Evolutionary conservation across 2,113 vertebrate species (phyloP).

Genomic region (Sebastes schlegelii): DNA sequence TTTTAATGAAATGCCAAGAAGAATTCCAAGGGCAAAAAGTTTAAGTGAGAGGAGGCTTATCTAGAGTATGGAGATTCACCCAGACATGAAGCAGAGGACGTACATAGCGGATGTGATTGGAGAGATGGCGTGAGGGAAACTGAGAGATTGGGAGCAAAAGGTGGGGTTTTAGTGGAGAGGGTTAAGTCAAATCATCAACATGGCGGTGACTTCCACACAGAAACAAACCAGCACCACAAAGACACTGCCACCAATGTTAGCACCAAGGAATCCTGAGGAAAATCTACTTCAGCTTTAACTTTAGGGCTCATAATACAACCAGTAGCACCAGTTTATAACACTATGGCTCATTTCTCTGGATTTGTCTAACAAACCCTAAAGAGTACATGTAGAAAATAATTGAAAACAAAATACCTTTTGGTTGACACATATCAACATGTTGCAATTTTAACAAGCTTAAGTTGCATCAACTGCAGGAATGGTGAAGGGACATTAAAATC

Average conservation of each 20-base stretch:
- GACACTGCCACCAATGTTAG: conserved; percentile 69
- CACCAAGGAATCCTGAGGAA: conserved; percentile 19
- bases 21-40: conserved; percentile 15
- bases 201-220: conserved; percentile 27
- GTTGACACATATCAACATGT: background rate
- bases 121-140: conserved; percentile 25
- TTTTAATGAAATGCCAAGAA: conserved; percentile 28
- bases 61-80: conserved; percentile 44
- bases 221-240: conserved; percentile 40
- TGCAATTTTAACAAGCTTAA: background rate
- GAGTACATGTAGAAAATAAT: background rate
- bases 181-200: conserved; percentile 54
- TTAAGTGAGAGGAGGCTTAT: conserved; percentile 58
- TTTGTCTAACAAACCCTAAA: background rate
- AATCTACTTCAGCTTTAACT: background rate
- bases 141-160: conserved; percentile 24
- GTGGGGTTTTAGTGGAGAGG: background rate
- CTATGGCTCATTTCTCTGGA: background rate
- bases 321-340: background rate
- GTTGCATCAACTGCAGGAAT: background rate
- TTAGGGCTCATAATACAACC: background rate
- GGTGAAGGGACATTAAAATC: too few relatives aligned
- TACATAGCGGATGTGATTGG: conserved; percentile 29
- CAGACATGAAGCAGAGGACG: conserved; percentile 11
- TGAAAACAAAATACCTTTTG: background rate